Percentiles rank a stretch among this genome's conserved stretches.
These are phyloP conservation scores for Mus musculus DNA, from an alignment of 2,113 vertebrate species.

Conservation along the genomic window GRCm39 chr8:22833001-22833500, in stretches of 20 bases:
- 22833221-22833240: no score
- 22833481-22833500: slow-evolving; percentile 76
- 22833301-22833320: no score
- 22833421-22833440: no score
- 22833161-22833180: slow-evolving; percentile 71
- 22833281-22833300: no score
- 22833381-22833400: no score
- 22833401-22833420: neutral
- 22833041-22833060: slow-evolving; percentile 42
- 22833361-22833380: no score
- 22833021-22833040: slow-evolving; percentile 14
- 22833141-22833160: slow-evolving; percentile 81
- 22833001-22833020: slow-evolving; percentile 37
- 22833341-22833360: no score
- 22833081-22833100: slow-evolving; percentile 50
- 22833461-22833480: slow-evolving; percentile 77
- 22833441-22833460: slow-evolving; percentile 61
- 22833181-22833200: slow-evolving; percentile 80
- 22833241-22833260: no score
- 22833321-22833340: no score
- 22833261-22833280: no score
- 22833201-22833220: slow-evolving; percentile 65
- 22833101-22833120: slow-evolving; percentile 67
- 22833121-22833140: slow-evolving; percentile 70
- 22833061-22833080: slow-evolving; percentile 63